phyloP scores from a whole-genome alignment of 2,888 invertebrate genomes.

The Dascillus cervinus region DNA sequence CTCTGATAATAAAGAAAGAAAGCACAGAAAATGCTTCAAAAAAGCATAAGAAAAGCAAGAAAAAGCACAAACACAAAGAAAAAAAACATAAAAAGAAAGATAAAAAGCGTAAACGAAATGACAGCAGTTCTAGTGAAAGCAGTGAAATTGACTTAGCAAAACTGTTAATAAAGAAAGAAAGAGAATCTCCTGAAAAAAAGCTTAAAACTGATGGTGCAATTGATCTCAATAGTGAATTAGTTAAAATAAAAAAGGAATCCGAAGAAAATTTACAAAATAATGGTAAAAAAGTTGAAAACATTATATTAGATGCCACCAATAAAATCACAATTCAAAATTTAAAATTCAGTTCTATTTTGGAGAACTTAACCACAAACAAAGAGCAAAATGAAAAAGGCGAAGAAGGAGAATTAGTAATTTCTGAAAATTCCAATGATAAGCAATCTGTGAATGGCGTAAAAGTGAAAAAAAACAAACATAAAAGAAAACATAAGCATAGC shows the following conservation, averaged over 20 bases:
- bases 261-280: conserved; percentile 26
- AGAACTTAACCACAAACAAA: conserved; percentile 28
- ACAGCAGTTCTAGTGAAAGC: conserved; percentile 28
- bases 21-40: conserved; percentile 42
- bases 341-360: conserved; percentile 59
- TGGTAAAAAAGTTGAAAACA: conserved; percentile 25
- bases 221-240: conserved; percentile 17
- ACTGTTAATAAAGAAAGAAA: conserved; percentile 36
- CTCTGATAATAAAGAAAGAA: conserved; percentile 39
- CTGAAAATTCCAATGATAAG: conserved; percentile 5
- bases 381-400: conserved; percentile 8
- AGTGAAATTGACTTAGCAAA: conserved; percentile 35
- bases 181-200: conserved; percentile 29
- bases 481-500: conserved; percentile 15
- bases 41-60: conserved; percentile 50
- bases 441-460: background rate
- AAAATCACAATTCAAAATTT: conserved; percentile 64
- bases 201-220: conserved; percentile 30
- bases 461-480: conserved; percentile 13
- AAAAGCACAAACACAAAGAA: conserved; percentile 51
- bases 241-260: conserved; percentile 18
- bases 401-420: conserved; percentile 9
- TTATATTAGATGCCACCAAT: conserved; percentile 23
- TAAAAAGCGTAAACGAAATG: conserved; percentile 40
- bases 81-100: conserved; percentile 48